Base-by-base conservation (phyloP, 2,888 invertebrate species). In the Schrankia costaestrigalis region DNA sequence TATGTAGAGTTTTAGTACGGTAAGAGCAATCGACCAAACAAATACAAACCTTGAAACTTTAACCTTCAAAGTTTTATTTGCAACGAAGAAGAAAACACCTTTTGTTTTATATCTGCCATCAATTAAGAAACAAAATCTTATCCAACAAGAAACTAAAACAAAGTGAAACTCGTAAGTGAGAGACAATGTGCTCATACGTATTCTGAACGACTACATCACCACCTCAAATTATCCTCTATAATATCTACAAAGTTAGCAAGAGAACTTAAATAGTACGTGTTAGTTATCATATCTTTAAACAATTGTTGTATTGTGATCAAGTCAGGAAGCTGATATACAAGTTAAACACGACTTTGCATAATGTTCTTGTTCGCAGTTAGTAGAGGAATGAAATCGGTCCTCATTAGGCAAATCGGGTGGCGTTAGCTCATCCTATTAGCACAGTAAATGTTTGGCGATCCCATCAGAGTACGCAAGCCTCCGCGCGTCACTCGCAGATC, bases 321-420 rank as follows among this genome's bases (percentile, higher is more conserved):
- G 64, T 66, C 52, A 46, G 62, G 56, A 48, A 69, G 69, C 64
- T 76, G 74, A 78, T 77, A 67, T 67, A 68, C 63, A 81, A 83
- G 72, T 77, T 78, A 83, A 85, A 84, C 71, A 78, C 64, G 74
- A 77, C 71, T 83, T 78, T 76, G 80, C 82, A 86, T 86, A 83
- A 83, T 81, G 76, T 64, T 69, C 71, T 65, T 67, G 71, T 59
- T 60, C 66, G 56, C 64, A 71, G 65, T 68, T 67, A 56, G 64
- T 57, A 56, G 62, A 63, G 54, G 65, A 66, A 58, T 65, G 59
- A 63, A 78, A 77, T 80, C 78, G 76, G 56, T 71, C 65, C 77
- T 84, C 80, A 85, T 84, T 85, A 84, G 75, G 84, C 77, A 83
- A 83, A 86, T 84, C 80, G 76, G 67, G 57, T 67, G 66, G 71